phyloP scores from a whole-genome alignment of 2,113 vertebrate species.

The Parus major region DNA sequence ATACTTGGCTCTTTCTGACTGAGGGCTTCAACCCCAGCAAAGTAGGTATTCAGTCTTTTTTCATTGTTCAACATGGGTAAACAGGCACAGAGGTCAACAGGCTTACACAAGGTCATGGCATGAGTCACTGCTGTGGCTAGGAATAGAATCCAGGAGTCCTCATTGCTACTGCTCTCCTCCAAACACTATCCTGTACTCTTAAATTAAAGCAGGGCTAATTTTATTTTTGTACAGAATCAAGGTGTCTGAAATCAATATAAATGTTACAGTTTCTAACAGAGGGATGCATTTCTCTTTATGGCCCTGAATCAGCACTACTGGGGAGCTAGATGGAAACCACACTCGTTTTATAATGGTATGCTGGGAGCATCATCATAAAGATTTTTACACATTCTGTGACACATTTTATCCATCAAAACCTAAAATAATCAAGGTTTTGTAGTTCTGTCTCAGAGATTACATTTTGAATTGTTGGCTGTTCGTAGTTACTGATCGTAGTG shows the following conservation, averaged over 20 bases:
- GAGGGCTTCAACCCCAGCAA: background rate
- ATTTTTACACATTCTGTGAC: background rate
- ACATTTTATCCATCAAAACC: slow-evolving; percentile 28
- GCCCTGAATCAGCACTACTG: slow-evolving; percentile 7
- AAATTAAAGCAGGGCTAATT: background rate
- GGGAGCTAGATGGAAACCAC: background rate
- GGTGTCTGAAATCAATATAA: slow-evolving; percentile 24
- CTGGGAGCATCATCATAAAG: background rate
- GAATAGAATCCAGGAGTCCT: slow-evolving; percentile 50
- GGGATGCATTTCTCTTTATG: background rate
- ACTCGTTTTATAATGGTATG: background rate
- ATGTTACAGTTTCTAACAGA: background rate
- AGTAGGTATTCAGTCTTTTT: background rate
- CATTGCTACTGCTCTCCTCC: background rate
- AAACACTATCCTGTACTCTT: background rate
- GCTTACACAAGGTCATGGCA: slow-evolving; percentile 14
- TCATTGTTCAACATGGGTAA: background rate
- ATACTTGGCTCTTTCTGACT: background rate
- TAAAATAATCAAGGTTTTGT: background rate
- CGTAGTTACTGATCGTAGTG: background rate
- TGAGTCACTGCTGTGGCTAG: background rate
- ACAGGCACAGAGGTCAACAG: slow-evolving; percentile 35
- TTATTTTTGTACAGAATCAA: background rate
- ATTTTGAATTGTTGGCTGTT: background rate
- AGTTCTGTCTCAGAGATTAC: background rate